Conservation (phyloP, 2,113 vertebrate species). For the Tonatia bakeri region DNA sequence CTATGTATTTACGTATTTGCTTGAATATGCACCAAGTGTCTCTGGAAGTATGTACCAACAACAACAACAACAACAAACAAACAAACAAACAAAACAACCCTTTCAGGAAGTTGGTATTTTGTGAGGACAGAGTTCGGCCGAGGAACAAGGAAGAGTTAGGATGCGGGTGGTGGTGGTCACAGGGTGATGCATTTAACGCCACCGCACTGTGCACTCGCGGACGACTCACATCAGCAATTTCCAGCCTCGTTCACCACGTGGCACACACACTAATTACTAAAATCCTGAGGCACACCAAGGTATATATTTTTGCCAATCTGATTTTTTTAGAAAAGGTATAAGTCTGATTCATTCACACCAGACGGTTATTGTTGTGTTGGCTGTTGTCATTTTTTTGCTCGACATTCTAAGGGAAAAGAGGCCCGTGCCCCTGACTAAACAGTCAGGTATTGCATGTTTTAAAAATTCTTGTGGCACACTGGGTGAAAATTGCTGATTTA, state of each 20-base stretch:
- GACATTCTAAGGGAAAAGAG: neutral
- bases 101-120: neutral
- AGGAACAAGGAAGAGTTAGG: neutral
- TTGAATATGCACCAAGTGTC: neutral
- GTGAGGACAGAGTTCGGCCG: neutral
- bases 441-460: neutral
- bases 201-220: neutral
- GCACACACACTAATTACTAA: neutral
- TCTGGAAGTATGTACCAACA: neutral
- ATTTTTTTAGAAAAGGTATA: neutral
- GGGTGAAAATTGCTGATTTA: neutral
- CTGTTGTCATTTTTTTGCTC: neutral
- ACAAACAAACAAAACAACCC: neutral
- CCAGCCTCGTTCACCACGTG: neutral
- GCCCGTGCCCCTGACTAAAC: neutral
- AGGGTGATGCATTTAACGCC: too few relatives aligned
- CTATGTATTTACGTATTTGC: neutral
- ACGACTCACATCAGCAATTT: neutral
- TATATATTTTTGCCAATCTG: neutral
- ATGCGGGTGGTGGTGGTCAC: neutral
- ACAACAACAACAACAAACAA: neutral
- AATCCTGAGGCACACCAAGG: neutral
- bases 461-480: neutral
- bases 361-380: neutral
- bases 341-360: neutral